A percentile compares a stretch with the other conserved stretches of the same genome.
Evolutionary conservation across 2,888 invertebrate species (phyloP).

Genomic region (Liopterus haemorrhoidalis): DNA sequence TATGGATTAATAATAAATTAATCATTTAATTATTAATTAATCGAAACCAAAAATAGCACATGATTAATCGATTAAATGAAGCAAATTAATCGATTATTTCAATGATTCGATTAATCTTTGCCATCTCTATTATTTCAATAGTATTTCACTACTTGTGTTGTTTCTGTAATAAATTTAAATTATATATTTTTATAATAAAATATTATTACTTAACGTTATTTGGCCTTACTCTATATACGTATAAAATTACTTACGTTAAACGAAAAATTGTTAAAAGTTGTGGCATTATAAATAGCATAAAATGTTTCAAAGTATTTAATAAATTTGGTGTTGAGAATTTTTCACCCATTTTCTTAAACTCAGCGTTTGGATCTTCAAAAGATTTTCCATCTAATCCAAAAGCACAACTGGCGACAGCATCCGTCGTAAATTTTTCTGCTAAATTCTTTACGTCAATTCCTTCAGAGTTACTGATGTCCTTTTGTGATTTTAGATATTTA

Average conservation of each 20-base stretch:
- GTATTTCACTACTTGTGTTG: no score
- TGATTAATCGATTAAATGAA: no score
- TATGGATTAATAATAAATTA: no score
- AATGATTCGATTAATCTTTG: no score
- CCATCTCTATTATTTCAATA: no score
- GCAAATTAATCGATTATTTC: no score
- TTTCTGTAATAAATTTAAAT: slow-evolving; percentile 4
- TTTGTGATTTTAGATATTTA: slow-evolving; percentile 38
- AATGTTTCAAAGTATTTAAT: slow-evolving; percentile 27
- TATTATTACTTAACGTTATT: background rate
- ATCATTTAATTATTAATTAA: no score
- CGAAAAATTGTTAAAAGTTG: slow-evolving; percentile 28
- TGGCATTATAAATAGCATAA: slow-evolving; percentile 36
- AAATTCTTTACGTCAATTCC: slow-evolving; percentile 39
- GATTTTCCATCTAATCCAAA: slow-evolving; percentile 41
- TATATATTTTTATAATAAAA: background rate
- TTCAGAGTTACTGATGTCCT: slow-evolving; percentile 31
- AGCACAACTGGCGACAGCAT: slow-evolving; percentile 43
- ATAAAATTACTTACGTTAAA: slow-evolving; percentile 1
- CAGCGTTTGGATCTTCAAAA: slow-evolving; percentile 35
- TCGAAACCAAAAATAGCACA: no score
- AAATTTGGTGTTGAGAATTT: slow-evolving; percentile 37
- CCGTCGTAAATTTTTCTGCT: slow-evolving; percentile 36
- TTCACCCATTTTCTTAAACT: slow-evolving; percentile 38
- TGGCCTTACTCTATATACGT: no score